These are phyloP conservation scores for Calonectris borealis DNA, from an alignment of 2,113 vertebrate genomes.

Conservation along the genomic window DNA sequence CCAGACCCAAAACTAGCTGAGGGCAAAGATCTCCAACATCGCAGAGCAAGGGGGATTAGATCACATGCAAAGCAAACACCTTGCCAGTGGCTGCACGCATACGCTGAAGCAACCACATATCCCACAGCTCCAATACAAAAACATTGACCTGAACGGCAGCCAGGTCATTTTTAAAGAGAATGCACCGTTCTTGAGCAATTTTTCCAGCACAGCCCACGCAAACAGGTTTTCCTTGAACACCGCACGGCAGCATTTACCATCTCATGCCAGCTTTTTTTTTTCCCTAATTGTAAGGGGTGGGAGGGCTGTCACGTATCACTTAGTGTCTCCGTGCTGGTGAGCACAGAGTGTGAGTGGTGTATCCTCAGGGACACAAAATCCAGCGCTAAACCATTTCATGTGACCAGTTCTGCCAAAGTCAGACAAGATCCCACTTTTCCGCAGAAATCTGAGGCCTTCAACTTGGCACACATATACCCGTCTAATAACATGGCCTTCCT, in stretches of 20 bases:
- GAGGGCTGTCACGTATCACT: not conserved
- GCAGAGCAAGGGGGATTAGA: not conserved
- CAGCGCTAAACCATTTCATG: not conserved
- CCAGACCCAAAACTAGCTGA: not conserved
- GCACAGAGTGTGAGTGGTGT: not conserved
- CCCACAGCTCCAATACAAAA: not conserved
- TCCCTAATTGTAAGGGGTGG: not conserved
- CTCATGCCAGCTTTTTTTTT: not conserved
- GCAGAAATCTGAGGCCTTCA: not conserved
- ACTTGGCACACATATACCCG: not conserved
- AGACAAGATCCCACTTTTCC: not conserved
- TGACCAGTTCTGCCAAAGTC: not conserved
- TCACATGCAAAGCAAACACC: not conserved
- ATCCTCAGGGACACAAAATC: not conserved
- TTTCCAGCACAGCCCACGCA: slow-evolving; percentile 29
- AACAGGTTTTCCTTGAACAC: slow-evolving; percentile 14
- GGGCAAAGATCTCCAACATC: not conserved
- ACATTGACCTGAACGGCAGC: slow-evolving; percentile 20
- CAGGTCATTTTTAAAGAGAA: slow-evolving; percentile 31
- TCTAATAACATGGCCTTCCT: not conserved
- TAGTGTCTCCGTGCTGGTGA: not conserved
- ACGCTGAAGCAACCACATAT: not conserved
- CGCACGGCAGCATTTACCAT: not conserved
- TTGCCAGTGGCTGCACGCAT: not conserved
- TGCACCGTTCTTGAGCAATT: slow-evolving; percentile 49